Base-by-base conservation (phyloP, 2,113 vertebrate genomes). In the Tautogolabrus adspersus region DNA sequence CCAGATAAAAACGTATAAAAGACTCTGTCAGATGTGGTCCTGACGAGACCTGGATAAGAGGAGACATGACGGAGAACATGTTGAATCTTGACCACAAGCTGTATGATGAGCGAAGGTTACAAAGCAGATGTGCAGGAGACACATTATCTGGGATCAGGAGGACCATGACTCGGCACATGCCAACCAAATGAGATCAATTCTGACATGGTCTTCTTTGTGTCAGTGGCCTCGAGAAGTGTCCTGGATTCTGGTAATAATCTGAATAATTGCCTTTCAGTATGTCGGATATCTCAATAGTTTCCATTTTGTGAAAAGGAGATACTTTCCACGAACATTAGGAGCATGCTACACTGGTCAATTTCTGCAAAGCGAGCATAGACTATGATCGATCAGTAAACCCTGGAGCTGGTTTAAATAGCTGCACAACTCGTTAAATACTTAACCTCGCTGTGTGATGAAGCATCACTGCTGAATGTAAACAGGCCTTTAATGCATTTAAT, bases 21-120 rank as follows among this genome's bases (percentile, higher is more conserved):
- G 9, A 42, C 40, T 42, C 54, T 8, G 9, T 40, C 66, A 67
- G 42, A 58, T 42, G 47, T 26, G 44, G 23, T 66, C 55, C 38
- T 19, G 21, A 52, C 1, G 64, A 70, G 55, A 59, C 52, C 54
- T 22, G 34, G 66, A 67, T 44, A 42, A 51, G 19, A 67, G 34
- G 21, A 51, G 22, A 51, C 59, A 2, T 7, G 44, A 22, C 55
- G 1, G 13, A 49, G 46, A 3, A 23, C 16, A 59, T n/a, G 11
- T 3, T n/a, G 10, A 38, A 22, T 30, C 8, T 26, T 34, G 30
- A 60, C 46, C 37, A 13, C n/a, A 13, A 63, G 44, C 66, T 51
- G 62, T 8, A 5, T 2, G 19, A 22, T 6, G 16, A 6, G 26
- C 12, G 30, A 18, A 51, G 12, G 54, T 34, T 52, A 64, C 21